phyloP scores from a whole-genome alignment of 1,140 invertebrate species.

The Stegodyphus mimosarum region DNA sequence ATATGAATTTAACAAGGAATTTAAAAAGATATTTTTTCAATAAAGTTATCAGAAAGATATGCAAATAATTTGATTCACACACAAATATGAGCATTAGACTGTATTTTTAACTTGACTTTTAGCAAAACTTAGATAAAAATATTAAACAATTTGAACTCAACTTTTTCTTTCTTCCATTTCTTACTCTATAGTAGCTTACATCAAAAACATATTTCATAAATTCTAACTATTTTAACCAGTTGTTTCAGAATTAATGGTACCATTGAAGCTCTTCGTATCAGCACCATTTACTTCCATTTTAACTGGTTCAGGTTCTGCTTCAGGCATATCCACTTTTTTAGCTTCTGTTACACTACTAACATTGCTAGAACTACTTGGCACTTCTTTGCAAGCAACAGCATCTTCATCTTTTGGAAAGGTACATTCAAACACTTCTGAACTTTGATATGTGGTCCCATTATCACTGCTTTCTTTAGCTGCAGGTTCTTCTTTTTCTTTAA shows the following conservation, averaged over 20 bases:
- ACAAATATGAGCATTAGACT: no score
- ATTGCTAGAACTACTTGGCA: background rate
- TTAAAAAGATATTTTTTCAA: no score
- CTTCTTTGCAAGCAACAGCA: background rate
- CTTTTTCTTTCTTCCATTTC: no score
- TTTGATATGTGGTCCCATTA: background rate
- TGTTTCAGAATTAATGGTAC: conserved; percentile 12
- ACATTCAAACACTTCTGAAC: conserved; percentile 29
- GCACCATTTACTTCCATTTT: conserved; percentile 48
- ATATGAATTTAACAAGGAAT: no score
- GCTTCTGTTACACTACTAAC: background rate
- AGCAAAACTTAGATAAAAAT: no score
- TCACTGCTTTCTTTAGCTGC: background rate
- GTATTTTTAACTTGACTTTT: no score
- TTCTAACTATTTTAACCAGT: background rate
- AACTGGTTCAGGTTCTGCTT: conserved; percentile 5
- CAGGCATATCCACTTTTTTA: background rate
- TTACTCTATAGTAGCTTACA: no score
- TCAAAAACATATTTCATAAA: no score
- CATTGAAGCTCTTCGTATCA: conserved; percentile 24
- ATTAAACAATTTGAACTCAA: no score
- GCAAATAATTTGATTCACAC: no score
- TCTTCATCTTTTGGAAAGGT: background rate
- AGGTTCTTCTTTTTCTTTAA: conserved; percentile 23
- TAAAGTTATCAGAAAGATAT: no score